A percentile compares a stretch with the other conserved stretches of the same genome.
phyloP scores from a whole-genome alignment of 2,888 invertebrate genomes.

The Mellilla xanthometata region DNA sequence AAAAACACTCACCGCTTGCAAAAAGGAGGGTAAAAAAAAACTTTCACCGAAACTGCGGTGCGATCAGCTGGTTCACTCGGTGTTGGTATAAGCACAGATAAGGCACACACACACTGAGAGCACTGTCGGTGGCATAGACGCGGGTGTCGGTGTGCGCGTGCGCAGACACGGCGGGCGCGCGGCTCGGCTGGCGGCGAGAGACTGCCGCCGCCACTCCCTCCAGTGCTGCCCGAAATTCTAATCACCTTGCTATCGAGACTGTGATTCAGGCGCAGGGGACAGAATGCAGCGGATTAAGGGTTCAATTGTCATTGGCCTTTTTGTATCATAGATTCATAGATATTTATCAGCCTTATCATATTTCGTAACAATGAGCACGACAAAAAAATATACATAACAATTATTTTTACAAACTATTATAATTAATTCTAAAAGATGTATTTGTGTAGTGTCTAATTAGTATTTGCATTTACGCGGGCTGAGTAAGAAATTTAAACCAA shows the following conservation, averaged over 20 bases:
- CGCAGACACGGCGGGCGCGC: conserved; percentile 66
- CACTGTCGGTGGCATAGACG: conserved; percentile 55
- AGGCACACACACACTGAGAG: conserved; percentile 67
- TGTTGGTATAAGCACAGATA: conserved; percentile 38
- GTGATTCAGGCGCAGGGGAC: conserved; percentile 46
- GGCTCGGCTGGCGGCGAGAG: conserved; percentile 69
- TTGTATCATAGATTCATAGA: too few species aligned
- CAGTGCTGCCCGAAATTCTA: conserved; percentile 69
- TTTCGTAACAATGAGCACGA: too few species aligned
- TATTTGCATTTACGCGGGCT: too few species aligned
- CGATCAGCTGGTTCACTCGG: conserved; percentile 1
- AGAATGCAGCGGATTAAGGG: conserved; percentile 46
- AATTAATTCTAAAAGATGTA: too few species aligned
- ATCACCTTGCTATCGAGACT: conserved; percentile 77
- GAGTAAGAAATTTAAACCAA: too few species aligned
- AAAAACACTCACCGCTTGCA: conserved; percentile 72
- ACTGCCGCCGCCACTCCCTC: conserved; percentile 73
- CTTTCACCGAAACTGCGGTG: conserved; percentile 16
- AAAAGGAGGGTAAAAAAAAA: conserved; percentile 55
- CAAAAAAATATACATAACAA: too few species aligned
- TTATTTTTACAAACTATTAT: too few species aligned
- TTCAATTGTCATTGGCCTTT: too few species aligned
- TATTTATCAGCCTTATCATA: too few species aligned
- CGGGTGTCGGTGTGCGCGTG: conserved; percentile 51
- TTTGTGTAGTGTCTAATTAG: too few species aligned